Percentiles rank a stretch among this genome's conserved stretches.
phyloP scores from a whole-genome alignment of 2,888 invertebrate genomes.

The Rhamphomyia laevipes region DNA sequence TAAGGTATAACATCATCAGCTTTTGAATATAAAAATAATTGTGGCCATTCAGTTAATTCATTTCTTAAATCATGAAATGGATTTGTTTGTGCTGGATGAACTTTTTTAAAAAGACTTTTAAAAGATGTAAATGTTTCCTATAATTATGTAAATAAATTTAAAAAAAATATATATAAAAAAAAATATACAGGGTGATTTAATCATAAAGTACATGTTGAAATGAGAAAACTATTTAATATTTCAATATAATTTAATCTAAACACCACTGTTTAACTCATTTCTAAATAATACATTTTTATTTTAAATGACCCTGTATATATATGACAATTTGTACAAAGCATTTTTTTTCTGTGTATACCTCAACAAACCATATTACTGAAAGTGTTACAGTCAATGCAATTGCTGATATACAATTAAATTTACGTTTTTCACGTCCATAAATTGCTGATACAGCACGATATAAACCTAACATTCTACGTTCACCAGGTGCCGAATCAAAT shows the following conservation, averaged over 20 bases:
- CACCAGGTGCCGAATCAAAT: slow-evolving; percentile 61
- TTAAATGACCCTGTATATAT: neutral
- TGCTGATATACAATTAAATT: slow-evolving; percentile 45
- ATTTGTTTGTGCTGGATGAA: slow-evolving; percentile 41
- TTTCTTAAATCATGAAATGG: slow-evolving; percentile 46
- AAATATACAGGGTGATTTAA: no score
- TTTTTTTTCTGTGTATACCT: no score
- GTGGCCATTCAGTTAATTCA: slow-evolving; percentile 51
- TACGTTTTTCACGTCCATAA: slow-evolving; percentile 42
- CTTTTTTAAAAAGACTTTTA: slow-evolving; percentile 32
- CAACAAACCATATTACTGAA: slow-evolving; percentile 48
- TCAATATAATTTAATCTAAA: no score
- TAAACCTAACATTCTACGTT: slow-evolving; percentile 42
- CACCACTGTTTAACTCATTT: no score
- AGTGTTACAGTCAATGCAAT: slow-evolving; percentile 37
- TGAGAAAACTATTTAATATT: no score
- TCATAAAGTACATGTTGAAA: no score
- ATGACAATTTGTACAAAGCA: neutral
- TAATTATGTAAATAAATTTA: no score
- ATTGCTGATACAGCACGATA: slow-evolving; percentile 51
- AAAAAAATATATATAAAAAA: no score
- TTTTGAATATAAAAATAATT: slow-evolving; percentile 62
- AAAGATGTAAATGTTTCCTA: slow-evolving; percentile 36
- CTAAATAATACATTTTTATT: neutral
- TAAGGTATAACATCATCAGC: slow-evolving; percentile 54